Evolutionary conservation across 1,140 invertebrate species (phyloP).

Genomic region (Apis cerana): DNA sequence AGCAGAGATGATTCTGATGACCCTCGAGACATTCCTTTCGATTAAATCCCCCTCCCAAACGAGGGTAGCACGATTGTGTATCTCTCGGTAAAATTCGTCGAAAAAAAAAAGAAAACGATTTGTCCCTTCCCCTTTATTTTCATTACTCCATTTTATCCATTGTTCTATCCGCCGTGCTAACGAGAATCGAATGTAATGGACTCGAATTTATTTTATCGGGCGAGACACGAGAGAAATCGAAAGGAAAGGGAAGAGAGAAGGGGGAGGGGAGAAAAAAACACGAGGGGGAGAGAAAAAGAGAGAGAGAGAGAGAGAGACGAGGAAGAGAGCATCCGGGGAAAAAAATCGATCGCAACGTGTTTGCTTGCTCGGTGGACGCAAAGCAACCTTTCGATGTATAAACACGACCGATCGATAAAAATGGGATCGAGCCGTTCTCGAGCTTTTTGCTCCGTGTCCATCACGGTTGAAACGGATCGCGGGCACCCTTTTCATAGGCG

Average conservation of each 20-base stretch:
- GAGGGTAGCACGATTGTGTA: too few relatives aligned
- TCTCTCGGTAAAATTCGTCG: too few relatives aligned
- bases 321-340: neutral
- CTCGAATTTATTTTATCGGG: constrained; percentile 29
- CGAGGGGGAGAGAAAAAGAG: neutral
- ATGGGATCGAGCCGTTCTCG: constrained; percentile 9
- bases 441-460: constrained; percentile 29
- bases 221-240: neutral
- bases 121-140: neutral
- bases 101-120: neutral
- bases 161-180: neutral
- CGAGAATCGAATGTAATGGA: constrained; percentile 26
- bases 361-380: constrained; percentile 32
- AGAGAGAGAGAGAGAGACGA: neutral
- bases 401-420: constrained; percentile 39
- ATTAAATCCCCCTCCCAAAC: too few relatives aligned
- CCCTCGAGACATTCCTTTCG: too few relatives aligned
- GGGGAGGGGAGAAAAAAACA: neutral
- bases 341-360: constrained; percentile 44
- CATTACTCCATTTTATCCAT: neutral
- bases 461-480: neutral
- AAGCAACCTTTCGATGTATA: neutral
- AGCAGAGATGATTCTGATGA: too few relatives aligned
- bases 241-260: neutral
- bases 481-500: neutral